Evolutionary conservation across 30 jellyfish, hydroid and myxozoan genomes (phyloP).

Genomic region (Aurelia aurita): DNA sequence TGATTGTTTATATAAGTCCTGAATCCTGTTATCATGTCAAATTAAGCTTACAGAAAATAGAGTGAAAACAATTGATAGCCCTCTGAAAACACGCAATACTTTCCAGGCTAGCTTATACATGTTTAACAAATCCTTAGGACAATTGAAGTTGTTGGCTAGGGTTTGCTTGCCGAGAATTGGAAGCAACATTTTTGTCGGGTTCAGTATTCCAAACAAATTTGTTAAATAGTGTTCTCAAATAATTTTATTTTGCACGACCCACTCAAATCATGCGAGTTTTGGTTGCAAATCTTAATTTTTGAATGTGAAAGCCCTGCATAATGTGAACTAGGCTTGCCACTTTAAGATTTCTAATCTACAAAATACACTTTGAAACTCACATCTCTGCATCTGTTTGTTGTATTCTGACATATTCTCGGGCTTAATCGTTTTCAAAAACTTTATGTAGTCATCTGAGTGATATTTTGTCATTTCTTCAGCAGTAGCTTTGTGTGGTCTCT

Average conservation of each 20-base stretch:
- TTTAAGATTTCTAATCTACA: background rate
- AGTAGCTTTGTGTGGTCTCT: slow-evolving; percentile 96
- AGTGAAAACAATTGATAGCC: too few species aligned
- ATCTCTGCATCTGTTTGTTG: slow-evolving; percentile 97
- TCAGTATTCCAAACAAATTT: too few species aligned
- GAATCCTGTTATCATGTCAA: too few species aligned
- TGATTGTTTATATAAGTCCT: too few species aligned
- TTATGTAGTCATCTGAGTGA: slow-evolving; percentile 98
- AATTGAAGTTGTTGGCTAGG: too few species aligned
- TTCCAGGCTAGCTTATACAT: too few species aligned
- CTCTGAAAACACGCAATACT: too few species aligned
- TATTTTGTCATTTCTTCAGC: slow-evolving; percentile 96
- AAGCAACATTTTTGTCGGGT: too few species aligned
- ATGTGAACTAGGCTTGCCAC: background rate
- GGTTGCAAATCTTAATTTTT: background rate
- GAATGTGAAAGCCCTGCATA: slow-evolving; percentile 17
- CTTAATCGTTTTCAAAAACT: slow-evolving; percentile 84
- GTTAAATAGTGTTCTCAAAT: too few species aligned
- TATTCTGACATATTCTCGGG: slow-evolving; percentile 97
- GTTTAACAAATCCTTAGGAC: too few species aligned
- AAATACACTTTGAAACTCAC: slow-evolving; percentile 69
- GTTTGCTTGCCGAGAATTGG: too few species aligned
- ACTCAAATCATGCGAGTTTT: background rate
- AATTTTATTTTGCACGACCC: background rate
- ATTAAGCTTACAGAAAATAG: too few species aligned